Base-by-base conservation (phyloP, 37 sponge, comb jelly and placozoan genomes). In the Spongilla lacustris region DNA sequence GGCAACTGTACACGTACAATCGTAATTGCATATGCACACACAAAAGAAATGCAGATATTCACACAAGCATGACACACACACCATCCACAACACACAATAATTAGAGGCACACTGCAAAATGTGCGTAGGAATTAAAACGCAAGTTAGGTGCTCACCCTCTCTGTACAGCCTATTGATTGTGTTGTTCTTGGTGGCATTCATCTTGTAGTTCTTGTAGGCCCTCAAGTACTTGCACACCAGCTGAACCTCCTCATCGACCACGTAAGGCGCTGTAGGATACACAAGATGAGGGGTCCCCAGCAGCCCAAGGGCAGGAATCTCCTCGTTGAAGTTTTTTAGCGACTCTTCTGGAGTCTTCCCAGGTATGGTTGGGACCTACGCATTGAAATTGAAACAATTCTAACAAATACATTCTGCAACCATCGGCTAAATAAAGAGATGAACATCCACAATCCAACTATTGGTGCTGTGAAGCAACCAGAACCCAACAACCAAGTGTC, bases 151-250 rank as follows among this genome's bases (percentile, higher is more conserved):
- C 71, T 80, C 83, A 79, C 82, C 37, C 58, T 90, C 96, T 50
- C 50, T 78, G 78, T 84, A 96, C 30, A 80, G 77, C 22, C 74
- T 80, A 58, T 93, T 81, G 25, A 93, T 91, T 5, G 0, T 41
- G 79, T 35, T 66, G 49, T 0, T 67, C 71, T 73, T 66, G 77
- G 73, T 91, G 13, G 95, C 95, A 22, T 71, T 78, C 33, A 95
- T 91, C 19, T 12, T 41, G 79, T 35, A 33, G 49, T 0, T 67
- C 71, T 73, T 66, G 77, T 78, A 94, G 13, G 95, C 95, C 28
- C 75, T 78, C 33, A 95, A 69, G 68, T 95, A 95, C 88, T 95
- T 95, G 80, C 95, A 95, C 36, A 95, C 95, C 27, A 95, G 78
- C 79, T 92, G 93, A 8, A 86, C 90, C 30, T 92, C 93, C 5